Evolutionary conservation across 2,113 vertebrate genomes (phyloP), one percentile per base, ranked within the genome.

Genomic region (Eidolon helvum): DNA sequence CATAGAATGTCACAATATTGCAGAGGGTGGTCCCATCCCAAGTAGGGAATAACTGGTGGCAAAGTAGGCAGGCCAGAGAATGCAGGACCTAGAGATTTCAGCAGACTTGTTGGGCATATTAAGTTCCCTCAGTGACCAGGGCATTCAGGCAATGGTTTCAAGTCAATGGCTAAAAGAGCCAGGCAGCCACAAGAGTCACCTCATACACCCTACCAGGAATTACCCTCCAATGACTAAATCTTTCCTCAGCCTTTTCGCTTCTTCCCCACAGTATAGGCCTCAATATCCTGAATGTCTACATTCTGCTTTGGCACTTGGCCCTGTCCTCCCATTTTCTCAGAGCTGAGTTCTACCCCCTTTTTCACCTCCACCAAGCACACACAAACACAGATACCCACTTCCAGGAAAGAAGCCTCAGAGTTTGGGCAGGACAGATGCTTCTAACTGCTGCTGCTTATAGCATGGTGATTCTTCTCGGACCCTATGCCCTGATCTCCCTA

Each of bases 331-430:
- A 2, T 55, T 26, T 30, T 40, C 75, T 65, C 40, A 57, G 55
- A 38, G 43, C 14, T 50, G 66, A 3, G 9, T 50, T 75, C 35
- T 83, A 1, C 38, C 26, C 11, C 14, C 30, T 48, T 28, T 12
- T 22, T 4, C 3, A 2, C 55, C n/a, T 38, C 11, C 2, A 10
- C 19, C 4, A 4, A 2, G 10, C 26, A 50, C 15, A 59, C 7
- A 12, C 10, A 28, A 45, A 85, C 19, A 59, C 4, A 24, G 3
- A 2, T 15, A 12, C 43, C 50, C 7, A 33, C 0, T 24, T 33
- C 10, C 10, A 66, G n/a, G 43, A 61, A 43, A 16, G 3, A 43
- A 43, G 38, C 28, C 66, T 57, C 2, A 0, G 7, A 5, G 4
- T 33, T 19, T 40, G 26, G 6, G 11, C n/a, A 53, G 40, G 63